Evolutionary conservation across 37 sponge, comb jelly and placozoan genomes (phyloP), one percentile per base, ranked within the genome.

Genomic region (Beroe ovata): DNA sequence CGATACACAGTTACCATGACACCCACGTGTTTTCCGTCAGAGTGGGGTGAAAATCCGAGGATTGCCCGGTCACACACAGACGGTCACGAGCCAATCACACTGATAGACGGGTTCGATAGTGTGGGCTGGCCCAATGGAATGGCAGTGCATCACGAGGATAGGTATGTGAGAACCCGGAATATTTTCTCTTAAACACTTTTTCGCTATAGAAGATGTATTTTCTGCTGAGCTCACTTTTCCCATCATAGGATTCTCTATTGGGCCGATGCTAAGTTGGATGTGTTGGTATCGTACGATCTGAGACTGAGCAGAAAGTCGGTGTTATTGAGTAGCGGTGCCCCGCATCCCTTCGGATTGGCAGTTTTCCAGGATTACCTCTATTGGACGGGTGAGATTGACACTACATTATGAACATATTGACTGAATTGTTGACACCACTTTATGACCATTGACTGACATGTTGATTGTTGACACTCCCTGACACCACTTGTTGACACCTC

Each of bases 61-160:
- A 77, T 77, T 22, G 84, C 84, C 18, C 84, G 84, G 0, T 33
- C 84, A 6, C 28, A 77, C 28, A 77, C 84, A 19, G 84, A 77
- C 84, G 84, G 84, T 26, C 38, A 77, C 28, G 20, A 62, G 8
- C 28, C 29, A 3, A 23, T 62, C 19, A 62, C 28, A n/a, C 29
- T 62, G 63, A 23, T 62, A 23, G 63, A 62, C 4, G 63, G 63
- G 11, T 47, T 11, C 11, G 84, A 11, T 6, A 36, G 33, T 77
- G 84, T 77, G 84, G 84, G 84, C 47, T 77, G 84, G 84, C 84
- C 84, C 2, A 77, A 77, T 20, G 84, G 84, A 20, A 39, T 77
- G 42, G 41, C 84, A 40, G 11, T 77, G 18, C 84, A 77, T 77
- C 84, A 77, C 54, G 54, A 38, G 47, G 84, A 77, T 6, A 77